A percentile compares a stretch with the other conserved stretches of the same genome.
Evolutionary conservation across 2,113 vertebrate species (phyloP).

Genomic region (Sorex fumeus): DNA sequence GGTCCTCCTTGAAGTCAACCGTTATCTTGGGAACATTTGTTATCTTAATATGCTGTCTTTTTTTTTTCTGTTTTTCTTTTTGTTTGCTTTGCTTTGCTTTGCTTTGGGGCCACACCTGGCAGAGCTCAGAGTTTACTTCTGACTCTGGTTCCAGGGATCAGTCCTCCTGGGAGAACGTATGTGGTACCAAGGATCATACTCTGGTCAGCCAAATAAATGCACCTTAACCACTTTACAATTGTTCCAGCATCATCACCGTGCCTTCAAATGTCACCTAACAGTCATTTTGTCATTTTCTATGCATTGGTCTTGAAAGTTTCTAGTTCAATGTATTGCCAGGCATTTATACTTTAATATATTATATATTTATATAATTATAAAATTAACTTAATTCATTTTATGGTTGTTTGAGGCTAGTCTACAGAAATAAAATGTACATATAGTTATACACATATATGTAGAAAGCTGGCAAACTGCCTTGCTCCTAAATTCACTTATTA

Average conservation of each 20-base stretch:
- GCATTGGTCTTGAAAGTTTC: neutral
- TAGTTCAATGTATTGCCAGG: slow-evolving; percentile 3
- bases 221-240: neutral
- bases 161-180: too few species aligned
- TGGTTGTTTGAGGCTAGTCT: slow-evolving; percentile 5
- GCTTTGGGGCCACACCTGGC: too few species aligned
- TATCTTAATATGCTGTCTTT: neutral
- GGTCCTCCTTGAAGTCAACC: neutral
- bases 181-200: too few species aligned
- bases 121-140: too few species aligned
- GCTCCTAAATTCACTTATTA: slow-evolving; percentile 18
- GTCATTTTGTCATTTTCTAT: neutral
- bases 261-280: slow-evolving; percentile 1
- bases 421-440: neutral
- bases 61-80: too few species aligned
- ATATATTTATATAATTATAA: slow-evolving; percentile 35
- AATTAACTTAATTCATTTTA: slow-evolving; percentile 41
- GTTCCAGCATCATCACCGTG: too few species aligned
- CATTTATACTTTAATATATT: slow-evolving; percentile 27
- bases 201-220: too few species aligned
- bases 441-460: neutral
- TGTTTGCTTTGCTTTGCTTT: too few species aligned
- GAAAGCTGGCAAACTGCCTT: neutral
- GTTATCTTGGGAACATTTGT: neutral
- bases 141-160: too few species aligned